These are phyloP conservation scores for Proctacanthus coquilletti DNA, from an alignment of 1,140 invertebrate species.

Conservation along the genomic window DNA sequence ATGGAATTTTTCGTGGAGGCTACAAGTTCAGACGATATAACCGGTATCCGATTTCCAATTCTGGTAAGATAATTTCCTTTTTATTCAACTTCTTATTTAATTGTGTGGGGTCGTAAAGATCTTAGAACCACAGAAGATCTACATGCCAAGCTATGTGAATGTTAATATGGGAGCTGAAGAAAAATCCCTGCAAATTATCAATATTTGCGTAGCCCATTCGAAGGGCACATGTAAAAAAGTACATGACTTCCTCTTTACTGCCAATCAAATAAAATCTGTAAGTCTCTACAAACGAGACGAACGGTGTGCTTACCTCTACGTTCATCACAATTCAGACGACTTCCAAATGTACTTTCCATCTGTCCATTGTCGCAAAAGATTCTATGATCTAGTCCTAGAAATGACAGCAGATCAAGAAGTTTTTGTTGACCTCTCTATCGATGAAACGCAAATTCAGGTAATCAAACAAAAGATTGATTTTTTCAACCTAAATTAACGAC, in stretches of 20 bases:
- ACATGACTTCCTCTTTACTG: constrained; percentile 87
- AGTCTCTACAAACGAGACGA: constrained; percentile 93
- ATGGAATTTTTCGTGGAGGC: constrained; percentile 97
- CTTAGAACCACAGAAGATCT: constrained; percentile 82
- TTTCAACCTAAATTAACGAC: not conserved
- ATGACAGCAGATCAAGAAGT: constrained; percentile 74
- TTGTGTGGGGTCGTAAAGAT: no score
- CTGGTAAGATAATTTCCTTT: constrained; percentile 14
- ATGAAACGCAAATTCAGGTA: constrained; percentile 23
- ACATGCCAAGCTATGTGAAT: constrained; percentile 89
- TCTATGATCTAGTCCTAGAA: constrained; percentile 66
- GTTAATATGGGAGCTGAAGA: constrained; percentile 87
- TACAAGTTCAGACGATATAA: constrained; percentile 51
- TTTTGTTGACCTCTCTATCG: constrained; percentile 51
- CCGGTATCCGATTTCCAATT: constrained; percentile 78
- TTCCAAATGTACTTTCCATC: constrained; percentile 98
- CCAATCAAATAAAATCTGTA: constrained; percentile 82
- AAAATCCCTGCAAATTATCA: constrained; percentile 76
- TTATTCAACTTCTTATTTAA: constrained; percentile 11
- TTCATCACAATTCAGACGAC: constrained; percentile 95
- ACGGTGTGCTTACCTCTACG: constrained; percentile 90
- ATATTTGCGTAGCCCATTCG: constrained; percentile 64
- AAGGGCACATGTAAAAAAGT: constrained; percentile 63
- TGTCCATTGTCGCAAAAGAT: constrained; percentile 61
- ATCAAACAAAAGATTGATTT: not conserved